Percentiles rank a stretch among this genome's conserved stretches.
Conservation (phyloP, 2,113 vertebrate genomes). For the Gymnocephalus cernua region DNA sequence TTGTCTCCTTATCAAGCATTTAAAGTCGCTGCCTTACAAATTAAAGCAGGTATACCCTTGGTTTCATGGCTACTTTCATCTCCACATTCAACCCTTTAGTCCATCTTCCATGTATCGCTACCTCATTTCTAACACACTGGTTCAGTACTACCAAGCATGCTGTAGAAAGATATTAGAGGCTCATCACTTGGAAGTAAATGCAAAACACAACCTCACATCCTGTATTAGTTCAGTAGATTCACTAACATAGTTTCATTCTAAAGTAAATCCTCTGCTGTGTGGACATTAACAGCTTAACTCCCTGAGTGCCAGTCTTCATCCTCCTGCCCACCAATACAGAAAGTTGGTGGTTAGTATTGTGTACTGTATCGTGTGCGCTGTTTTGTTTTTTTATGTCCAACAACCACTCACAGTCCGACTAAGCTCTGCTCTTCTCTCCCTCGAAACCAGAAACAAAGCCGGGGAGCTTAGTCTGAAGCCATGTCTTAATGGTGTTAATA, state of each 20-base stretch:
- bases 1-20: conserved; percentile 87
- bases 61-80: conserved; percentile 55
- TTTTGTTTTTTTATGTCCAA: conserved; percentile 52
- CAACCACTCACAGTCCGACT: conserved; percentile 62
- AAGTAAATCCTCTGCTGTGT: conserved; percentile 30
- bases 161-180: conserved; percentile 40
- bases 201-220: conserved; percentile 11
- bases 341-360: conserved; percentile 61
- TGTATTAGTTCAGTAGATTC: conserved; percentile 39
- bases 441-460: conserved; percentile 70
- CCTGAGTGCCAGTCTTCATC: conserved; percentile 39
- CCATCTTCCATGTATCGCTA: conserved; percentile 21
- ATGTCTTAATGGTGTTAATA: conserved; percentile 71
- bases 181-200: conserved; percentile 16
- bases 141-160: conserved; percentile 60
- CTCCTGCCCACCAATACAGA: conserved; percentile 43
- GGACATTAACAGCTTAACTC: conserved; percentile 33
- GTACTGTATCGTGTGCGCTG: conserved; percentile 55
- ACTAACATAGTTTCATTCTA: conserved; percentile 56
- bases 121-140: conserved; percentile 35
- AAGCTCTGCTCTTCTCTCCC: conserved; percentile 64
- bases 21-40: conserved; percentile 89
- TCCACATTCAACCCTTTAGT: conserved; percentile 15
- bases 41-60: conserved; percentile 89
- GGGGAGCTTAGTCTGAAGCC: conserved; percentile 58